phyloP scores from a whole-genome alignment of 2,113 vertebrate genomes.

The Salminus brasiliensis region DNA sequence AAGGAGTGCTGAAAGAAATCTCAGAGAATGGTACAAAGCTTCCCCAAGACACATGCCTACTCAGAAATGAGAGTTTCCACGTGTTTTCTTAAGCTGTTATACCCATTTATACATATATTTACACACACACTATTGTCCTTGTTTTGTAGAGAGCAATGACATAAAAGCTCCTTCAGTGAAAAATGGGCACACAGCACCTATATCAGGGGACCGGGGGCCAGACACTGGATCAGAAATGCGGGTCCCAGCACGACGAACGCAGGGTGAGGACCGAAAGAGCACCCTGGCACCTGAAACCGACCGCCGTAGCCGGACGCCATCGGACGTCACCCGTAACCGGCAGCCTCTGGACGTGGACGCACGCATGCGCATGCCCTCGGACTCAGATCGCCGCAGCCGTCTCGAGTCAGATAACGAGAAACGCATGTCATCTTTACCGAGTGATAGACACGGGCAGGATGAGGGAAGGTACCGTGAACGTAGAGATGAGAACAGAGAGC shows the following conservation, averaged over 20 bases:
- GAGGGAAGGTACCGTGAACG: slow-evolving; percentile 34
- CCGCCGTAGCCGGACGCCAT: slow-evolving; percentile 56
- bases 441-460: slow-evolving; percentile 38
- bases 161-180: slow-evolving; percentile 75
- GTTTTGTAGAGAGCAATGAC: slow-evolving; percentile 76
- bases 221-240: slow-evolving; percentile 52
- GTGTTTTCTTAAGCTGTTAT: too few species aligned
- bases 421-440: slow-evolving; percentile 54
- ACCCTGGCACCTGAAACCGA: slow-evolving; percentile 47
- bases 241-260: slow-evolving; percentile 66
- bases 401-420: slow-evolving; percentile 62
- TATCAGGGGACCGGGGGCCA: slow-evolving; percentile 59
- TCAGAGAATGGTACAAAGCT: slow-evolving; percentile 83
- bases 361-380: slow-evolving; percentile 58
- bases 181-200: slow-evolving; percentile 84
- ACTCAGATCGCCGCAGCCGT: slow-evolving; percentile 62
- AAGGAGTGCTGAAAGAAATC: slow-evolving; percentile 90
- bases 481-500: slow-evolving; percentile 44
- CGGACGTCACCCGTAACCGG: slow-evolving; percentile 66
- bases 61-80: too few species aligned
- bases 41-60: neutral
- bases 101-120: too few species aligned
- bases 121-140: neutral
- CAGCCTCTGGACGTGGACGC: slow-evolving; percentile 76
- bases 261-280: slow-evolving; percentile 72